phyloP scores from a whole-genome alignment of 2,888 invertebrate species.

The Barypeithes pellucidus region DNA sequence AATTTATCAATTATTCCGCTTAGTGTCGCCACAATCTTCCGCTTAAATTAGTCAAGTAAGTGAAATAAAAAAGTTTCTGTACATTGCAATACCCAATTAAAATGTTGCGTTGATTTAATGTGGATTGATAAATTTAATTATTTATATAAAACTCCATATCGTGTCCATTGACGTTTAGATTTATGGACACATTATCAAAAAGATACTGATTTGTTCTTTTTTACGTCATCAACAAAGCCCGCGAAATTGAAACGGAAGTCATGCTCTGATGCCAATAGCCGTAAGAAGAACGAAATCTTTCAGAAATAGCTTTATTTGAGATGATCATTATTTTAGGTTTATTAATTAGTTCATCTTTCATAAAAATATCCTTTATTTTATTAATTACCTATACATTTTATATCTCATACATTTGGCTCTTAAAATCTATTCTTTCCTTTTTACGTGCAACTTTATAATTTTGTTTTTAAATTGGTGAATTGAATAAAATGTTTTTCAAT shows the following conservation, averaged over 20 bases:
- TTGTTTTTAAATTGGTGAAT: too few species aligned
- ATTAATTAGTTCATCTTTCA: too few species aligned
- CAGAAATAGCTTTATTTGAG: too few species aligned
- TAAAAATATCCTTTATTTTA: too few species aligned
- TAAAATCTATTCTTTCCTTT: too few species aligned
- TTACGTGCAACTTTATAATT: too few species aligned
- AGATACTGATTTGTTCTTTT: not conserved
- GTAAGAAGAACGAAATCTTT: not conserved
- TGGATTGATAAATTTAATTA: not conserved
- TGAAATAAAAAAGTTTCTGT: not conserved
- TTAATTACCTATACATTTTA: too few species aligned
- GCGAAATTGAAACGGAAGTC: conserved; percentile 16
- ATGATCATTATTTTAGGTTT: too few species aligned
- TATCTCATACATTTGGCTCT: too few species aligned
- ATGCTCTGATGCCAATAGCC: not conserved
- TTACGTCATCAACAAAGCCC: conserved; percentile 9
- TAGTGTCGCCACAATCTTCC: conserved; percentile 1
- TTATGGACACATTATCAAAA: not conserved
- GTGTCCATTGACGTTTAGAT: not conserved
- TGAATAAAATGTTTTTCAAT: too few species aligned
- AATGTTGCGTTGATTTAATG: not conserved
- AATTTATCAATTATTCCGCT: not conserved
- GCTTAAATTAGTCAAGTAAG: not conserved
- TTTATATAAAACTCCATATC: not conserved
- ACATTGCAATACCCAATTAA: not conserved